Conservation (phyloP, 2,888 invertebrate species). For the Glyphotaelius pellucidus region DNA sequence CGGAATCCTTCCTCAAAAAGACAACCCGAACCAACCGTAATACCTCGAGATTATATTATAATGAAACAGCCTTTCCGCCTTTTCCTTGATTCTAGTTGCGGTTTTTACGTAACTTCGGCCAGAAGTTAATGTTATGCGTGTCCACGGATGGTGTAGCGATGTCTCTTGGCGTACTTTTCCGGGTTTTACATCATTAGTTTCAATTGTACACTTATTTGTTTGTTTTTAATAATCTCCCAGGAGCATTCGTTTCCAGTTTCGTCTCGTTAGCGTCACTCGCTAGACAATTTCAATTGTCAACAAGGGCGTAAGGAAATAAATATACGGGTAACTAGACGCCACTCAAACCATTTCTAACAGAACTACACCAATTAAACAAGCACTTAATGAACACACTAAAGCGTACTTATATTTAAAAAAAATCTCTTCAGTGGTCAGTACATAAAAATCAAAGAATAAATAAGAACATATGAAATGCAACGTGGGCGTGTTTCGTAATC, state of each 20-base stretch:
- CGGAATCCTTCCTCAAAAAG: not conserved
- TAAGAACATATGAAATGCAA: too few relatives aligned
- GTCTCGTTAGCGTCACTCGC: slow-evolving; percentile 42
- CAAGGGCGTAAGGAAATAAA: not conserved
- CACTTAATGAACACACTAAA: not conserved
- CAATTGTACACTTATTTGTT: slow-evolving; percentile 65
- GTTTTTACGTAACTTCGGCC: not conserved
- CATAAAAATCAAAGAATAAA: not conserved
- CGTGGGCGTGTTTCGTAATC: too few relatives aligned
- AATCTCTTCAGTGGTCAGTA: not conserved
- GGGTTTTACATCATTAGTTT: slow-evolving; percentile 64
- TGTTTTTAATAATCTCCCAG: slow-evolving; percentile 53
- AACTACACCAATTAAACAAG: not conserved
- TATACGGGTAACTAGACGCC: not conserved
- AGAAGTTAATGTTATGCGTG: slow-evolving; percentile 63
- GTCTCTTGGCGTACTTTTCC: slow-evolving; percentile 48
- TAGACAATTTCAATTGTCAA: slow-evolving; percentile 16
- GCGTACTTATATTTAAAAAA: not conserved
- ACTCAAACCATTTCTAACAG: not conserved
- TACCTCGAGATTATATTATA: not conserved
- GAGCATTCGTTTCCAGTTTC: slow-evolving; percentile 51
- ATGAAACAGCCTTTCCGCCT: not conserved
- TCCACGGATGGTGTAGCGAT: slow-evolving; percentile 57
- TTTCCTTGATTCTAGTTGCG: not conserved
- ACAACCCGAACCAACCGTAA: not conserved